phyloP scores from a whole-genome alignment of 2,797 vertebrate genomes.

The Tolypeutes matacus region DNA sequence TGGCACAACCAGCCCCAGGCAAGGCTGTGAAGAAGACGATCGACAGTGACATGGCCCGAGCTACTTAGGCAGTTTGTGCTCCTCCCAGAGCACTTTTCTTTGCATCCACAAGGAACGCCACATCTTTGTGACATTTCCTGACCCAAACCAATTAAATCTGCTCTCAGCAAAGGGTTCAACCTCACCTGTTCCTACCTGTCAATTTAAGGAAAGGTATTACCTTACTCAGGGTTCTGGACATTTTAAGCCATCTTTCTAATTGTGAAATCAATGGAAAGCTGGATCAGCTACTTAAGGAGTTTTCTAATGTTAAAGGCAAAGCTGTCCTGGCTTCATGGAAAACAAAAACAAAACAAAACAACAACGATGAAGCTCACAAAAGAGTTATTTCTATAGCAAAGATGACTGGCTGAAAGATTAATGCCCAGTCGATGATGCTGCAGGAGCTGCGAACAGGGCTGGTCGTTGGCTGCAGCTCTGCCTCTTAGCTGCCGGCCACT shows the following conservation, averaged over 20 bases:
- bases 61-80: slow-evolving; percentile 47
- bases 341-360: background rate
- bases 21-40: slow-evolving; percentile 63
- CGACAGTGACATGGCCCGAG: slow-evolving; percentile 47
- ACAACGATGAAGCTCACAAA: background rate
- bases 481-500: slow-evolving; percentile 60
- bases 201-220: slow-evolving; percentile 69
- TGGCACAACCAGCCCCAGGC: slow-evolving; percentile 67
- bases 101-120: slow-evolving; percentile 48
- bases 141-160: slow-evolving; percentile 75
- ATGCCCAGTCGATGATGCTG: slow-evolving; percentile 36
- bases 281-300: slow-evolving; percentile 37
- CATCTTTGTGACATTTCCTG: slow-evolving; percentile 54
- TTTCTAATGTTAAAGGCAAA: slow-evolving; percentile 44
- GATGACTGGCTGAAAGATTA: slow-evolving; percentile 59
- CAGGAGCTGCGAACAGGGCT: background rate
- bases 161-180: slow-evolving; percentile 62
- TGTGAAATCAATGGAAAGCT: slow-evolving; percentile 60
- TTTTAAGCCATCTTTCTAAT: slow-evolving; percentile 69
- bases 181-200: slow-evolving; percentile 63
- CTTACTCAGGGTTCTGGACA: slow-evolving; percentile 63
- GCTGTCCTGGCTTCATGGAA: background rate
- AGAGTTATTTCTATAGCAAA: slow-evolving; percentile 57
- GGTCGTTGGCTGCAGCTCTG: slow-evolving; percentile 68
- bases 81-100: slow-evolving; percentile 15